Conservation (phyloP, 2,888 invertebrate genomes). For the Lagria hirta region DNA sequence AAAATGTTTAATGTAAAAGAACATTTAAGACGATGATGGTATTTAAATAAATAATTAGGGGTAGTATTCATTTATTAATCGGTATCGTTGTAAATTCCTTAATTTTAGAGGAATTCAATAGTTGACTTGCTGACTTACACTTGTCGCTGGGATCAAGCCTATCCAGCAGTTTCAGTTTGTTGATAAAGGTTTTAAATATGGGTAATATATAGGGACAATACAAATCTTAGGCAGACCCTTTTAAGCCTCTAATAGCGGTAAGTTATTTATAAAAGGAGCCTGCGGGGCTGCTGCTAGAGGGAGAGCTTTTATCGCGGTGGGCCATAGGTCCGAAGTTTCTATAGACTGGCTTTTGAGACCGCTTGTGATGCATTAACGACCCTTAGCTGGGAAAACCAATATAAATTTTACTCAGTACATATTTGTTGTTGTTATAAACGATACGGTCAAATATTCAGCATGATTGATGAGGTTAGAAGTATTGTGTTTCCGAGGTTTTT, state of each 20-base stretch:
- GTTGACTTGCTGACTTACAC: neutral
- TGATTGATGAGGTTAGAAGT: no score
- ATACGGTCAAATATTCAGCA: no score
- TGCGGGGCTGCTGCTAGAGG: constrained; percentile 9
- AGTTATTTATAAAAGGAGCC: constrained; percentile 16
- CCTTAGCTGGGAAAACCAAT: no score
- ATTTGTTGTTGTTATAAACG: no score
- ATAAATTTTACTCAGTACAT: no score
- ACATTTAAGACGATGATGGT: no score
- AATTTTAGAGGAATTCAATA: neutral
- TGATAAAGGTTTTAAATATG: constrained; percentile 14
- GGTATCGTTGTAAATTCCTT: neutral
- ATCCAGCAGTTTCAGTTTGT: neutral
- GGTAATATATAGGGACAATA: constrained; percentile 16
- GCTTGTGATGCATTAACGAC: constrained; percentile 17
- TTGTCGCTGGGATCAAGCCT: neutral
- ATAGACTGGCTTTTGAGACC: constrained; percentile 20
- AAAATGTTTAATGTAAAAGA: no score
- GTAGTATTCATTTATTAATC: no score
- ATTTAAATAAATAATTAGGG: no score
- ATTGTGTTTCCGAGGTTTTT: no score
- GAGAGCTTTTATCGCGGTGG: constrained; percentile 18
- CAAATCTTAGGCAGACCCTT: constrained; percentile 20
- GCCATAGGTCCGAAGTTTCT: constrained; percentile 12
- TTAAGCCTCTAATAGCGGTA: constrained; percentile 14